Conservation (phyloP, 2,888 invertebrate species). For the Dynastes hyllus region DNA sequence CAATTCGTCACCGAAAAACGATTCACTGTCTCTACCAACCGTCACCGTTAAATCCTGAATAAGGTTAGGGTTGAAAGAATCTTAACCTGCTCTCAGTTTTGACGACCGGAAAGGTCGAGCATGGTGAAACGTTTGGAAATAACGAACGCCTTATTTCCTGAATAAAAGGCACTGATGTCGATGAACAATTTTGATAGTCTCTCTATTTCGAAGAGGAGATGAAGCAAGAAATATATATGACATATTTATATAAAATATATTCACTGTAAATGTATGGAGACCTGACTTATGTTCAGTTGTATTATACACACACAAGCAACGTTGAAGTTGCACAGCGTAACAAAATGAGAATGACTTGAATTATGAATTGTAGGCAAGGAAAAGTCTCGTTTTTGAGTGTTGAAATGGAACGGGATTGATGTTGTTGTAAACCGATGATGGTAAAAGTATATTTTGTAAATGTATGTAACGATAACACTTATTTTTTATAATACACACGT, state of each 20-base stretch:
- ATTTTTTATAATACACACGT: too few relatives aligned
- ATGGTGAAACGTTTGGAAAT: not conserved
- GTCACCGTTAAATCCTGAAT: conserved; percentile 66
- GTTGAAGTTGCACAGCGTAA: not conserved
- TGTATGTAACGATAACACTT: too few relatives aligned
- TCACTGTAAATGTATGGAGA: not conserved
- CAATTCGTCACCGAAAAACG: conserved; percentile 46
- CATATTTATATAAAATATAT: not conserved
- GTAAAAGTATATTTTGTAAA: not conserved
- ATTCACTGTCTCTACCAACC: conserved; percentile 61
- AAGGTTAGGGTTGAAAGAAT: conserved; percentile 41
- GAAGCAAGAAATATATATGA: not conserved
- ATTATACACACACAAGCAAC: not conserved
- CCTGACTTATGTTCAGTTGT: conserved; percentile 38
- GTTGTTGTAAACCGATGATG: not conserved
- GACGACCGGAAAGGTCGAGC: not conserved
- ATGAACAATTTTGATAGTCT: not conserved
- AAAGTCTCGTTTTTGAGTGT: not conserved
- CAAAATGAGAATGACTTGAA: conserved; percentile 9
- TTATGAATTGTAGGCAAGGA: not conserved
- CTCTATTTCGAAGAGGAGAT: not conserved
- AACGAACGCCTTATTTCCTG: too few relatives aligned
- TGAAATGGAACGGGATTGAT: not conserved
- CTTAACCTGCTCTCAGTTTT: not conserved
- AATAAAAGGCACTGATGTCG: not conserved